Conservation (phyloP, 2,113 vertebrate genomes). For the Oreochromis tanganicae region DNA sequence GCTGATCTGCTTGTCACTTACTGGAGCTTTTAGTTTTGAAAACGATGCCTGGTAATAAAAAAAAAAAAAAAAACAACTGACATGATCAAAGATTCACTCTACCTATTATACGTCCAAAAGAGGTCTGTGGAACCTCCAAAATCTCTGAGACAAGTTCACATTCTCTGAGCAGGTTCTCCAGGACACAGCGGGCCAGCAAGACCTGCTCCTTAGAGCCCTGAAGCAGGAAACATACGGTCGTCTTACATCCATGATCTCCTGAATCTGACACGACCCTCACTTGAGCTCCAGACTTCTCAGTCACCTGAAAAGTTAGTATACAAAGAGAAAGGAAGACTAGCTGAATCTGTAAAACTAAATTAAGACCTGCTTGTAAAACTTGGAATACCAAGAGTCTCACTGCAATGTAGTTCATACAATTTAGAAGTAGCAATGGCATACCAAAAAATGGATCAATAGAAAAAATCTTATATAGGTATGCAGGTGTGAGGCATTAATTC, state of each 20-base stretch:
- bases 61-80: not conserved
- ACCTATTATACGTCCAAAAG: constrained; percentile 89
- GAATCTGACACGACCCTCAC: constrained; percentile 59
- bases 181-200: constrained; percentile 74
- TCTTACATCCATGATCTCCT: constrained; percentile 28
- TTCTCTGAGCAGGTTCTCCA: constrained; percentile 76
- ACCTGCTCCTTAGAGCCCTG: constrained; percentile 80
- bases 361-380: not conserved
- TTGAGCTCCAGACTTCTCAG: constrained; percentile 75
- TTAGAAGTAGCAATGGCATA: not conserved
- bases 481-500: not conserved
- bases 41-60: not conserved
- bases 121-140: constrained; percentile 77
- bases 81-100: not conserved
- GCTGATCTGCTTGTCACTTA: not conserved
- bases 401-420: not conserved
- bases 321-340: not conserved
- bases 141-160: constrained; percentile 68
- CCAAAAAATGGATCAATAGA: not conserved
- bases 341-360: not conserved
- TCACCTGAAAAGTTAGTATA: constrained; percentile 64
- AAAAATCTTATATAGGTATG: too few species aligned
- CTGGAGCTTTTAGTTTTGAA: not conserved
- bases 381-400: not conserved
- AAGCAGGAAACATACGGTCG: constrained; percentile 68